Base-by-base conservation (phyloP, 2,113 vertebrate genomes). In the Chascanopsetta lugubris region DNA sequence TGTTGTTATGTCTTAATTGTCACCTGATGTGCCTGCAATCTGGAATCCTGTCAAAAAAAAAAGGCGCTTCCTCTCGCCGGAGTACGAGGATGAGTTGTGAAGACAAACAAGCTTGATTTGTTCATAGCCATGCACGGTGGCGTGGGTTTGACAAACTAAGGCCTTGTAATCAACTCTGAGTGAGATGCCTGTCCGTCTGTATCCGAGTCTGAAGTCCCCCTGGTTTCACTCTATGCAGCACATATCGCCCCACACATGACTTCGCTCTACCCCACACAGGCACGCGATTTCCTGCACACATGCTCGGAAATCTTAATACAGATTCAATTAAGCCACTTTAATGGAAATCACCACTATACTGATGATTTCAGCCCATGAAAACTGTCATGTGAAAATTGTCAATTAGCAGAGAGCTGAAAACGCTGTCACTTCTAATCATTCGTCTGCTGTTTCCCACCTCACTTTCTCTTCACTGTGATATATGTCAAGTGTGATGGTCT, bases 1-100 rank as follows among this genome's bases (percentile, higher is more conserved):
- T 84, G 84, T 80, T 86, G 87, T 92, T 91, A 91, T 85, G 82
- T 88, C 86, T 91, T 93, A 92, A 91, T 92, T 91, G 89, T 91
- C 91, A 91, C 89, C 87, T 91, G 89, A 90, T 91, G 88, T 82
- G 80, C 82, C 54, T 70, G 78, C 90, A 91, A 89, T 87, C 88
- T 91, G 90, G 85, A 88, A 84, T 47, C 38, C 70, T 83, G 83
- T 88, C 80, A 82, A 72, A 87, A 87, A 75, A 24, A 61, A 70
- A 62, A 48, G 73, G 74, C 47, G 51, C 53, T 72, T 83, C 56
- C 57, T 69, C 69, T 21, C 60, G 2, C 54, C n/a, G 82, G 53
- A 72, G 61, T 6, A 45, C 53, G 1, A 15, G 45, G 60, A 70
- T 38, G 60, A 66, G 46, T 27, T 70, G 61, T 2, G 20, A 38